Conservation (phyloP, 2,797 vertebrate species). For the Malacoraja senta region DNA sequence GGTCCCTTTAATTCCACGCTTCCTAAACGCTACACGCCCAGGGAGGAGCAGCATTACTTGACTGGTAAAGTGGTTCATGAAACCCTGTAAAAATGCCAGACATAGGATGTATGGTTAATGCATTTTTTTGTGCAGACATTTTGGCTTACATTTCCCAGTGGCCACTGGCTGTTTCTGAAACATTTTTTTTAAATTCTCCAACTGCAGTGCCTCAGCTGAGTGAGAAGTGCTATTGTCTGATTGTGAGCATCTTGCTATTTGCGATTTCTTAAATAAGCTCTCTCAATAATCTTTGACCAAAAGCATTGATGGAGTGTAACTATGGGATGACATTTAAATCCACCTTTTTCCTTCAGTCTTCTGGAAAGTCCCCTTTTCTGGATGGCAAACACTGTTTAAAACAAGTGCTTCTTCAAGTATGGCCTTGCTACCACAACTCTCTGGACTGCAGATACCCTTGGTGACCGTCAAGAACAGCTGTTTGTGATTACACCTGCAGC, state of each 20-base stretch:
- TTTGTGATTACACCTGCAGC: constrained; percentile 15
- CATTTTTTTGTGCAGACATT: constrained; percentile 61
- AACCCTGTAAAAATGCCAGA: constrained; percentile 45
- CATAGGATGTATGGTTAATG: constrained; percentile 22
- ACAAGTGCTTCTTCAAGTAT: constrained; percentile 34
- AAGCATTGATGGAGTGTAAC: background rate
- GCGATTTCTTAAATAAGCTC: background rate
- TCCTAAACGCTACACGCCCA: constrained; percentile 45
- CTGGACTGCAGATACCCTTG: background rate
- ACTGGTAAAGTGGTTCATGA: constrained; percentile 57
- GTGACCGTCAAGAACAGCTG: background rate
- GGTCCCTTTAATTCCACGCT: constrained; percentile 64
- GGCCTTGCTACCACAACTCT: background rate
- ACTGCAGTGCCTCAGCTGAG: background rate
- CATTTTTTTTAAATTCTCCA: background rate
- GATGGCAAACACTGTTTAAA: background rate
- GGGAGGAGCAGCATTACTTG: constrained; percentile 59
- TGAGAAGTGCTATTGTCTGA: constrained; percentile 30
- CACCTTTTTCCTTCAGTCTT: background rate
- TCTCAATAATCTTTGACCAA: background rate
- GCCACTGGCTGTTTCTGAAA: constrained; percentile 58
- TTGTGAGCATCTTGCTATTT: constrained; percentile 19
- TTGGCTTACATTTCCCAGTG: constrained; percentile 65
- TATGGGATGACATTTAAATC: background rate
- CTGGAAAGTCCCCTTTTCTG: background rate